Conservation (phyloP, 2,888 invertebrate species). For the Lasius fuliginosus region DNA sequence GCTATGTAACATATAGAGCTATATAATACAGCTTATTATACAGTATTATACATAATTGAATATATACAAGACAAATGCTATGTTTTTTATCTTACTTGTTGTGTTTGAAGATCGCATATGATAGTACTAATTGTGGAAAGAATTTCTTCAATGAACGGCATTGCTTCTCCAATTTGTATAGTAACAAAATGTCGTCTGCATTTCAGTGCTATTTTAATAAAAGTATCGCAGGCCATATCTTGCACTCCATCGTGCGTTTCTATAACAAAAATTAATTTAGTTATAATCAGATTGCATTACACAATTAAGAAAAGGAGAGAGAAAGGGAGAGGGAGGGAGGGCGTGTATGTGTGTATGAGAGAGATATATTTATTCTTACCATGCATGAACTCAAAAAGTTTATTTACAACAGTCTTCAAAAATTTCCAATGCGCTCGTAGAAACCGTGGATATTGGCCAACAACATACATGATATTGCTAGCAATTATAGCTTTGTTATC, state of each 20-base stretch:
- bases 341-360: background rate
- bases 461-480: slow-evolving; percentile 99
- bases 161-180: slow-evolving; percentile 97
- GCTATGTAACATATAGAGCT: too few species aligned
- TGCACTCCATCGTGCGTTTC: slow-evolving; percentile 99
- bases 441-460: slow-evolving; percentile 99
- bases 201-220: slow-evolving; percentile 99
- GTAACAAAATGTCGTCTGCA: slow-evolving; percentile 99
- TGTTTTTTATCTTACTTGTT: slow-evolving; percentile 91
- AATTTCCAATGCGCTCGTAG: slow-evolving; percentile 99
- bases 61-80: slow-evolving; percentile 4
- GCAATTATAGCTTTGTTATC: slow-evolving; percentile 99
- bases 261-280: slow-evolving; percentile 76
- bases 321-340: background rate
- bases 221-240: slow-evolving; percentile 99
- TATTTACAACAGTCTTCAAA: slow-evolving; percentile 99
- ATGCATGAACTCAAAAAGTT: slow-evolving; percentile 99
- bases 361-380: slow-evolving; percentile 83
- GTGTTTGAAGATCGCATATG: slow-evolving; percentile 99
- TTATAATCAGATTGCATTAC: background rate
- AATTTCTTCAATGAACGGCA: slow-evolving; percentile 99
- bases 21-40: background rate
- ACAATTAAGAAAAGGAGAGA: background rate
- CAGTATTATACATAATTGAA: slow-evolving; percentile 15
- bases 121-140: slow-evolving; percentile 98